These are phyloP conservation scores for Lepilemur septentrionalis DNA, from an alignment of 2,797 vertebrate species.

Conservation along the genomic window DNA sequence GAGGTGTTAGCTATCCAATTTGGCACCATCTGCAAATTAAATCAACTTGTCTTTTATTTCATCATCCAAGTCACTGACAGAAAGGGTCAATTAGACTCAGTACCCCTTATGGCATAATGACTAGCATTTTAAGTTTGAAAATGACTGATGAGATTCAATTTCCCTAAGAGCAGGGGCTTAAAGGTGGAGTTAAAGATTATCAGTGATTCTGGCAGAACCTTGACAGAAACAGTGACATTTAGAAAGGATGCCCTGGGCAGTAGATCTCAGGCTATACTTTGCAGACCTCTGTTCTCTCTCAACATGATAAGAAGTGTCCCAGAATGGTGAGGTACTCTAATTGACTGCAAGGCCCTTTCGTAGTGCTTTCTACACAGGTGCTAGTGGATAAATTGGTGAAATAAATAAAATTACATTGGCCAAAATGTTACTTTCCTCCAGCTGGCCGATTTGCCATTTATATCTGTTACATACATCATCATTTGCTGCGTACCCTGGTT, in stretches of 20 bases:
- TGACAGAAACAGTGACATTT: slow-evolving; percentile 27
- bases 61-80: slow-evolving; percentile 28
- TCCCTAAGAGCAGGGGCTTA: not conserved
- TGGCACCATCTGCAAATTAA: slow-evolving; percentile 59
- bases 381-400: not conserved
- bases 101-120: not conserved
- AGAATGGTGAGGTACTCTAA: not conserved
- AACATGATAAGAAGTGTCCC: not conserved
- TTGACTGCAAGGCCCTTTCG: not conserved
- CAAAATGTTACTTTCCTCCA: not conserved
- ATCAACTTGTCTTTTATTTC: slow-evolving; percentile 61
- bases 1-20: slow-evolving; percentile 35
- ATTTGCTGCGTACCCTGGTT: not conserved
- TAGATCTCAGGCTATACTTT: not conserved
- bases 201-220: not conserved
- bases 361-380: not conserved
- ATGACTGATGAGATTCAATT: not conserved
- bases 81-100: not conserved
- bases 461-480: not conserved
- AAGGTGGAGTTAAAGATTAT: not conserved
- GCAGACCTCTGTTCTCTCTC: not conserved
- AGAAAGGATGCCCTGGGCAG: not conserved
- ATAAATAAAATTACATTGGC: not conserved
- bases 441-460: not conserved
- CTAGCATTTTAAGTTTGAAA: not conserved